These are phyloP conservation scores for Oreotrochilus melanogaster DNA, from an alignment of 2,113 vertebrate species.

Conservation along the genomic window DNA sequence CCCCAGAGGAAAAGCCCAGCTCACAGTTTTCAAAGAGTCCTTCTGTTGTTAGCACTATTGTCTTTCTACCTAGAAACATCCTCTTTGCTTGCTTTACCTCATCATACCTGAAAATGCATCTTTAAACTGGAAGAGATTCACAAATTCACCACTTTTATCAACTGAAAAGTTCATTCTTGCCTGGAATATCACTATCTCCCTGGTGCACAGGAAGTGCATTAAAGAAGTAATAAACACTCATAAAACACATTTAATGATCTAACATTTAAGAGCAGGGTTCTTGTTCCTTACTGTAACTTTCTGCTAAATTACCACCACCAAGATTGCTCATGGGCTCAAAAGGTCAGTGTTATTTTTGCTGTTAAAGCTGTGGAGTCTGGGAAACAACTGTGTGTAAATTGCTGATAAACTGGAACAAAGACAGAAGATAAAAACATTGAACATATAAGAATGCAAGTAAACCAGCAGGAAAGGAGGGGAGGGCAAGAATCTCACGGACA, in stretches of 20 bases:
- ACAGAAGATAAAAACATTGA: constrained; percentile 60
- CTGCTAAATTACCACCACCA: constrained; percentile 51
- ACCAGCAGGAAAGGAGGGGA: constrained; percentile 70
- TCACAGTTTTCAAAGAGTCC: background rate
- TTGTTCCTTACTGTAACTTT: constrained; percentile 52
- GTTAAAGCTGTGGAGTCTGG: constrained; percentile 53
- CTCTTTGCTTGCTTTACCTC: background rate
- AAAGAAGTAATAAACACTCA: constrained; percentile 34
- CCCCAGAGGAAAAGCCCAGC: background rate
- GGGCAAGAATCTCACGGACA: constrained; percentile 57
- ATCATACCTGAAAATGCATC: constrained; percentile 1
- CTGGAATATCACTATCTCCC: constrained; percentile 2
- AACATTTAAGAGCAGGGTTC: constrained; percentile 32
- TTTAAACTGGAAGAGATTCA: background rate
- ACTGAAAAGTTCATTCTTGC: constrained; percentile 14
- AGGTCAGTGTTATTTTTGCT: constrained; percentile 70
- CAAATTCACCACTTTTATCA: background rate
- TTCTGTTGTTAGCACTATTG: background rate
- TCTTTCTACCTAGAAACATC: background rate
- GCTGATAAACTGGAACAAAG: constrained; percentile 74
- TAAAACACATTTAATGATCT: constrained; percentile 33
- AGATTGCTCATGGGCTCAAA: constrained; percentile 53
- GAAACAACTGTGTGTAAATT: constrained; percentile 71
- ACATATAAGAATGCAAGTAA: constrained; percentile 67
- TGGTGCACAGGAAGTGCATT: constrained; percentile 44